A percentile compares a stretch with the other conserved stretches of the same genome.
Conservation (phyloP, 2,888 invertebrate genomes). For the Euphydryas editha region DNA sequence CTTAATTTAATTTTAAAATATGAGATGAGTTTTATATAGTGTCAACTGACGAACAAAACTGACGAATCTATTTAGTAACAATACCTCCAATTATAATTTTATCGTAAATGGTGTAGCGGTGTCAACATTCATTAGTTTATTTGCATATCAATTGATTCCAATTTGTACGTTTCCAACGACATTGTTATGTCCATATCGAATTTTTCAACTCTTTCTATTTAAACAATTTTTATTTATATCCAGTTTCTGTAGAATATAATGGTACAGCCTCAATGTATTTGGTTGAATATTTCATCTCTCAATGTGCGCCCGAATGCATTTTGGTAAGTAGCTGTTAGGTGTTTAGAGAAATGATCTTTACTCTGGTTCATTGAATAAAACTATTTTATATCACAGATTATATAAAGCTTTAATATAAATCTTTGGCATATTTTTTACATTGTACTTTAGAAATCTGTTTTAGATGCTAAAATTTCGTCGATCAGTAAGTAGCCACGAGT, state of each 20-base stretch:
- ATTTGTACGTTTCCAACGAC: constrained; percentile 36
- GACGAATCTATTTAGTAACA: constrained; percentile 26
- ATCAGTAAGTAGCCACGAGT: no score
- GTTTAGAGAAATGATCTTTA: constrained; percentile 10
- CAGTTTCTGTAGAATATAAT: constrained; percentile 53
- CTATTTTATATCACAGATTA: no score
- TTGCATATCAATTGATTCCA: constrained; percentile 41
- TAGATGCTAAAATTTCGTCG: no score
- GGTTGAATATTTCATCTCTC: constrained; percentile 71
- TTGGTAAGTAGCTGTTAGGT: constrained; percentile 51
- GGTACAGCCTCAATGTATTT: constrained; percentile 57
- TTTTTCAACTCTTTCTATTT: constrained; percentile 48
- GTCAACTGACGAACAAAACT: constrained; percentile 49
- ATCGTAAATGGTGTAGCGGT: constrained; percentile 39
- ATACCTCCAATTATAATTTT: constrained; percentile 37
- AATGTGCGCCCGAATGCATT: constrained; percentile 51
- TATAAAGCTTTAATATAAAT: no score
- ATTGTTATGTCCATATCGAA: constrained; percentile 45
- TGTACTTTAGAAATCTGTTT: no score
- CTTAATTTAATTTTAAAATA: neutral
- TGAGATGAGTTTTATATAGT: neutral
- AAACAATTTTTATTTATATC: constrained; percentile 63
- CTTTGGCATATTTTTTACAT: no score
- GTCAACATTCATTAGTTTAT: constrained; percentile 41
- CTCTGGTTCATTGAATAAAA: no score